Evolutionary conservation across 2,113 vertebrate genomes (phyloP).

Genomic region (Serinus canaria): DNA sequence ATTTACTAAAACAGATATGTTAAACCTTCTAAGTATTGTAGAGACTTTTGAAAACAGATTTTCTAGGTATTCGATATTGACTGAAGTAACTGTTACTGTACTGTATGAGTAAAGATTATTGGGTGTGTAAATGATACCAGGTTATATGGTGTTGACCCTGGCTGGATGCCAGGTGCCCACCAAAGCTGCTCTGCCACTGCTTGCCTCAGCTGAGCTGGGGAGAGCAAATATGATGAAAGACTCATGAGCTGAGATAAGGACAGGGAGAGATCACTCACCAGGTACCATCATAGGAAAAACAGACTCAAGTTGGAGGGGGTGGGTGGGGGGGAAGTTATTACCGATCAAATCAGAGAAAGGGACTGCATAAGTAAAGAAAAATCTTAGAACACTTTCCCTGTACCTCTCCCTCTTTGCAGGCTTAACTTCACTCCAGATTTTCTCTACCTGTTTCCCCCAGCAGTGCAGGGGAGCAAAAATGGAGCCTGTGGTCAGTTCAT

Average conservation of each 20-base stretch:
- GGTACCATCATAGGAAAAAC: not conserved
- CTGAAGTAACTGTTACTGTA: not conserved
- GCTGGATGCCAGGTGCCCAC: not conserved
- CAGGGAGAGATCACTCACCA: not conserved
- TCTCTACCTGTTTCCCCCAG: not conserved
- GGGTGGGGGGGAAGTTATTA: not conserved
- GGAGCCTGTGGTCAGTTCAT: not conserved
- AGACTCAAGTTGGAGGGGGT: not conserved
- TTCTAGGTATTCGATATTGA: not conserved
- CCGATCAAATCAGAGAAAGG: not conserved
- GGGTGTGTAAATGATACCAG: not conserved
- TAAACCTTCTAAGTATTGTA: not conserved
- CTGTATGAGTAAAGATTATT: not conserved
- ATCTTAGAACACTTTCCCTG: not conserved
- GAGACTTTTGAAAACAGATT: not conserved
- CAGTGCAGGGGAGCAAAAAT: not conserved
- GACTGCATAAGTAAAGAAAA: not conserved
- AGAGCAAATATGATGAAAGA: not conserved
- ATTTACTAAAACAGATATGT: not conserved
- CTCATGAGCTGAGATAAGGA: not conserved
- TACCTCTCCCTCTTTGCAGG: not conserved
- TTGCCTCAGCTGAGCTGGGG: not conserved
- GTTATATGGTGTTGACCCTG: not conserved
- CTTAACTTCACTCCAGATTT: not conserved
- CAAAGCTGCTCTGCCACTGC: not conserved